Percentiles rank a stretch among this genome's conserved stretches.
phyloP scores from a whole-genome alignment of 2,888 invertebrate genomes.

The Abrostola triplasia region DNA sequence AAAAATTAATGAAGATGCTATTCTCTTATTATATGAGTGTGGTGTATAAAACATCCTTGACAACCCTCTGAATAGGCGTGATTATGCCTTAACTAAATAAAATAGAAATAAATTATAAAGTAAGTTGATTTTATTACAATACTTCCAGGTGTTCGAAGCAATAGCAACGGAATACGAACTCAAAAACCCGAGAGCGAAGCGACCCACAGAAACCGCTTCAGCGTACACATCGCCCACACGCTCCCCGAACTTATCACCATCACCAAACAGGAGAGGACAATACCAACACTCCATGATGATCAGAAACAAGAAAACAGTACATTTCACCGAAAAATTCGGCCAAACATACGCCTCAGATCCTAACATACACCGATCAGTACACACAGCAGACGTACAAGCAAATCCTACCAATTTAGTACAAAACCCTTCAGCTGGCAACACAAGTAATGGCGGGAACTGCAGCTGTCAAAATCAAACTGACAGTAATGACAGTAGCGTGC shows the following conservation, averaged over 20 bases:
- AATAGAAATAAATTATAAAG: neutral
- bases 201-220: constrained; percentile 66
- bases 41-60: no score
- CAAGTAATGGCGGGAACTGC: constrained; percentile 47
- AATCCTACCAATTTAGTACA: constrained; percentile 58
- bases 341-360: constrained; percentile 77
- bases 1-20: no score
- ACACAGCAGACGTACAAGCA: constrained; percentile 19
- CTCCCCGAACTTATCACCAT: constrained; percentile 75
- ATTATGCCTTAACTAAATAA: no score
- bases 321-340: constrained; percentile 70
- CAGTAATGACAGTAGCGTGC: constrained; percentile 42
- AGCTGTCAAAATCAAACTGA: constrained; percentile 58
- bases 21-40: no score
- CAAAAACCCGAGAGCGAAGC: constrained; percentile 66
- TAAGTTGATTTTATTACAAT: neutral
- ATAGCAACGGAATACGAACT: constrained; percentile 83
- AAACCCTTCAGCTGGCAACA: constrained; percentile 59
- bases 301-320: constrained; percentile 68
- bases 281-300: constrained; percentile 81
- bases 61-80: no score
- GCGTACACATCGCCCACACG: constrained; percentile 73
- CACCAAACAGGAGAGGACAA: constrained; percentile 70
- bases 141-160: constrained; percentile 81
- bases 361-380: constrained; percentile 70